These are phyloP conservation scores for Amaurobius ferox DNA, from an alignment of 2,888 invertebrate species.

Conservation along the genomic window DNA sequence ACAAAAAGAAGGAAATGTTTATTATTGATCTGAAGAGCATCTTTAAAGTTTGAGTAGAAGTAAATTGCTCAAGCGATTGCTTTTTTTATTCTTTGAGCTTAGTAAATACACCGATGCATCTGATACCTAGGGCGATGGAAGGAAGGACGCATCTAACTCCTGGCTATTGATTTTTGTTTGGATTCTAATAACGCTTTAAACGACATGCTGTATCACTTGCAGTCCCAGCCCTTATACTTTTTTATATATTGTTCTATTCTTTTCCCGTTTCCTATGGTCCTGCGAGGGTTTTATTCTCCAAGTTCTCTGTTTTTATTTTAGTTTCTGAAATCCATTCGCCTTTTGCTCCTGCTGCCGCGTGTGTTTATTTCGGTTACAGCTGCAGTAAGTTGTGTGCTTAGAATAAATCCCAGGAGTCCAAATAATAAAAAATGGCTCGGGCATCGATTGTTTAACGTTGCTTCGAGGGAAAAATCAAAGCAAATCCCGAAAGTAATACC, in stretches of 20 bases:
- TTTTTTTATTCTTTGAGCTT: constrained; percentile 12
- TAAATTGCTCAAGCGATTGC: constrained; percentile 49
- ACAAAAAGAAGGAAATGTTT: constrained; percentile 39
- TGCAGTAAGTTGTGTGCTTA: constrained; percentile 8
- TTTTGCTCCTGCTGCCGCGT: neutral
- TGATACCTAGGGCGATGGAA: constrained; percentile 27
- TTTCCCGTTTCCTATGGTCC: neutral
- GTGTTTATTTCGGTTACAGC: constrained; percentile 14
- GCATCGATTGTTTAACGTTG: constrained; percentile 9
- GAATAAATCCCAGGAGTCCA: constrained; percentile 7
- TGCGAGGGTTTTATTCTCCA: neutral
- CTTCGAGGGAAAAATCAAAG: neutral
- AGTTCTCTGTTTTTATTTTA: neutral
- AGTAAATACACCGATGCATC: constrained; percentile 55
- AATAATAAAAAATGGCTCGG: constrained; percentile 1
- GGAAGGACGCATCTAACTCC: constrained; percentile 10
- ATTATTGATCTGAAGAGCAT: constrained; percentile 63
- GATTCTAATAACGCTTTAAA: constrained; percentile 67
- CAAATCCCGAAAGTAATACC: neutral
- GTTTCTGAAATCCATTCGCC: constrained; percentile 1
- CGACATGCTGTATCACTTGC: constrained; percentile 47
- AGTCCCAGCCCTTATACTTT: neutral
- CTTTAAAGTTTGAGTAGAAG: constrained; percentile 66
- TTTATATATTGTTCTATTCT: neutral
- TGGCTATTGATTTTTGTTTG: constrained; percentile 62